Percentiles rank a stretch among this genome's conserved stretches.
These are phyloP conservation scores for Onychomys arenicola DNA, from an alignment of 2,797 vertebrate genomes.

Conservation along the genomic window DNA sequence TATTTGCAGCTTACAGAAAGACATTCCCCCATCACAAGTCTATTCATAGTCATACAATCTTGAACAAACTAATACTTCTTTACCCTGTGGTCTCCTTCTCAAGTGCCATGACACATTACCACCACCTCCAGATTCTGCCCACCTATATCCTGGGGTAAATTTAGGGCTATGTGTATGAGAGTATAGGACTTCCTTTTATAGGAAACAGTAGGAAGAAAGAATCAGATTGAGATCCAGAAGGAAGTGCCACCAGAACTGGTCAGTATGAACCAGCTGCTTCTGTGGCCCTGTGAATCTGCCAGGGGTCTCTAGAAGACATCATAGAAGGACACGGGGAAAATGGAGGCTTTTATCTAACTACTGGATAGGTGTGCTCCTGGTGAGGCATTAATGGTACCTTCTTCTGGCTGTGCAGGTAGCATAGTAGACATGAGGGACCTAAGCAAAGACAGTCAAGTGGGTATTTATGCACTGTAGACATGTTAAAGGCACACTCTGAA, in stretches of 20 bases:
- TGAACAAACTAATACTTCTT: neutral
- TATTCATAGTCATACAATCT: neutral
- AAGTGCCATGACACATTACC: neutral
- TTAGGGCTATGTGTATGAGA: neutral
- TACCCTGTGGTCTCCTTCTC: neutral
- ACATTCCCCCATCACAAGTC: neutral
- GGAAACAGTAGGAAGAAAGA: neutral
- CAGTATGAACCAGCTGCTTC: neutral
- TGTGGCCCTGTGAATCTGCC: neutral
- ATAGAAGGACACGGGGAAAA: neutral
- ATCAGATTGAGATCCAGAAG: neutral
- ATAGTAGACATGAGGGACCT: neutral
- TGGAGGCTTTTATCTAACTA: neutral
- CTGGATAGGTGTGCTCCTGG: neutral
- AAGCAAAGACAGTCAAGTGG: neutral
- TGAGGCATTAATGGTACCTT: neutral
- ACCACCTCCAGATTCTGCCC: neutral
- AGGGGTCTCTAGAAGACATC: neutral
- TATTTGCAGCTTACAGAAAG: no score
- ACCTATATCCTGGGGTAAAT: neutral
- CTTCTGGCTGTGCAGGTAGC: neutral
- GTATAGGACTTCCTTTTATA: neutral
- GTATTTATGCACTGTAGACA: neutral
- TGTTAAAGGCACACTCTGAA: neutral
- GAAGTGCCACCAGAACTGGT: neutral